Conservation (phyloP, 53 echinoderm and acorn worm species). For the Henricia sp. region DNA sequence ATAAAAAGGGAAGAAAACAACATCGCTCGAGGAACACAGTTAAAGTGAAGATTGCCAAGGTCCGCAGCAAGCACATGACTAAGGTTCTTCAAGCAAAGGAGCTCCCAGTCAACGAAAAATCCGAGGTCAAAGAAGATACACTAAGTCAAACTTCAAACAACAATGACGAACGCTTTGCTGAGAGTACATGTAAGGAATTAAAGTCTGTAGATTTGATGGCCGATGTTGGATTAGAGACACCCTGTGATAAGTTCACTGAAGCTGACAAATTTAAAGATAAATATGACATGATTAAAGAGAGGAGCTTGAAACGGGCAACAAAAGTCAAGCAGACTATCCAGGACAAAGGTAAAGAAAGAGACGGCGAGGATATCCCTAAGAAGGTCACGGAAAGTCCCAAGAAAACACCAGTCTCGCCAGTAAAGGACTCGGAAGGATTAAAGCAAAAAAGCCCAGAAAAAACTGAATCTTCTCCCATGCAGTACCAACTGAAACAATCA, state of each 20-base stretch:
- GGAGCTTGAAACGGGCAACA: constrained; percentile 49
- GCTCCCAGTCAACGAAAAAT: background rate
- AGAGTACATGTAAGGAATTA: constrained; percentile 13
- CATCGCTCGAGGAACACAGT: constrained; percentile 78
- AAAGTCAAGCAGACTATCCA: constrained; percentile 54
- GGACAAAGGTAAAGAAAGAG: constrained; percentile 57
- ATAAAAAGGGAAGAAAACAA: constrained; percentile 55
- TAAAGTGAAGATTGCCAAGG: constrained; percentile 80
- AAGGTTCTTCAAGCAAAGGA: constrained; percentile 74
- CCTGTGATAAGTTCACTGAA: constrained; percentile 20
- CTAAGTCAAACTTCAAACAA: constrained; percentile 14
- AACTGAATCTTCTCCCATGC: background rate
- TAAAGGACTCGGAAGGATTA: constrained; percentile 22
- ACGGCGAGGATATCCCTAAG: constrained; percentile 37
- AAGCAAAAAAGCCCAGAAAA: constrained; percentile 17
- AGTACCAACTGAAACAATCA: background rate
- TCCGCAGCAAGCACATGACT: constrained; percentile 68
- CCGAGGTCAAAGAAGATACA: background rate
- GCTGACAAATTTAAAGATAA: constrained; percentile 79
- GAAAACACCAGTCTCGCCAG: constrained; percentile 28
- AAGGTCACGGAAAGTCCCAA: constrained; percentile 51
- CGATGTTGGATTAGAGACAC: background rate
- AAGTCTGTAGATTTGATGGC: background rate
- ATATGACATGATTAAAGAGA: constrained; percentile 96
- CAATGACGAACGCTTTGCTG: background rate